Conservation (phyloP, 2,113 vertebrate species). For the Sturnus vulgaris region DNA sequence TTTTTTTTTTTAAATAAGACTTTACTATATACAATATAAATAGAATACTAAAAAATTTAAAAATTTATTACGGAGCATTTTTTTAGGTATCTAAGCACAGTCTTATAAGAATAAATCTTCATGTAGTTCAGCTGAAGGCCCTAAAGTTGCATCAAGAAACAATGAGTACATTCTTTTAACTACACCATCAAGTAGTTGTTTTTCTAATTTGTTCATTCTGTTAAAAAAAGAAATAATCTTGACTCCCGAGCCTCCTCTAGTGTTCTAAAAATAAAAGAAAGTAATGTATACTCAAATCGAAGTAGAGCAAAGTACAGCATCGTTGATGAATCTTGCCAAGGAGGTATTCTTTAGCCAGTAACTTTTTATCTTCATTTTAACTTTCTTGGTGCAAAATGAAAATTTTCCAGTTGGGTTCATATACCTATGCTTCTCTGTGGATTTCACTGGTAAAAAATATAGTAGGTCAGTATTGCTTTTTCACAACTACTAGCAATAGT, state of each 20-base stretch:
- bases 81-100: background rate
- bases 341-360: background rate
- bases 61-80: background rate
- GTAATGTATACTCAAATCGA: background rate
- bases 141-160: background rate
- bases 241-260: conserved; percentile 47
- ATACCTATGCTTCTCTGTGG: background rate
- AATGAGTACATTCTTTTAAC: background rate
- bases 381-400: background rate
- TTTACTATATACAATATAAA: background rate
- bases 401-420: background rate
- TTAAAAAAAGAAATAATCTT: background rate
- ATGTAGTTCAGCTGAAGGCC: background rate
- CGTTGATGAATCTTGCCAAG: background rate
- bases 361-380: background rate
- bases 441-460: background rate
- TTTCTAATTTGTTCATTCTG: background rate
- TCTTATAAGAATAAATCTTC: background rate
- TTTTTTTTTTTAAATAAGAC: background rate
- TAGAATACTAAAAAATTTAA: background rate
- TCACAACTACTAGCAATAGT: background rate
- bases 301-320: background rate
- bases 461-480: background rate
- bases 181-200: background rate
- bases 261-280: conserved; percentile 11